phyloP scores from a whole-genome alignment of 1,140 invertebrate species.

The Coenobita brevimanus region DNA sequence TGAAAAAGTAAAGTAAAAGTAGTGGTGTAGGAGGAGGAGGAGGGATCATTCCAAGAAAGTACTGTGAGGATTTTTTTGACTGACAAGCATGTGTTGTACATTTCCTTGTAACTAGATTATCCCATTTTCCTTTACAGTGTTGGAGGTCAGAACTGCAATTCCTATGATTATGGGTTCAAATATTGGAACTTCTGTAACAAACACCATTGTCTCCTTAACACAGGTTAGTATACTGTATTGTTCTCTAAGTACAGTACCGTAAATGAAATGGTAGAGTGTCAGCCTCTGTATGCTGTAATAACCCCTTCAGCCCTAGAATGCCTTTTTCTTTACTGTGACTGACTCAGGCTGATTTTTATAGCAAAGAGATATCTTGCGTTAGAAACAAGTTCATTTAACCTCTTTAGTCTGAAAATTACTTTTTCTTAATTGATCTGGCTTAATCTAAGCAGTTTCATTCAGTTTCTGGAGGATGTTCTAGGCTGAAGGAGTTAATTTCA shows the following conservation, averaged over 20 bases:
- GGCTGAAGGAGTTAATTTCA: no score
- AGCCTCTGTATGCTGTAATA: background rate
- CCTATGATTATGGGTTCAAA: constrained; percentile 80
- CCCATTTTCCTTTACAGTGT: constrained; percentile 72
- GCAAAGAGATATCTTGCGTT: no score
- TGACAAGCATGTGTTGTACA: no score
- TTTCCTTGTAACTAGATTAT: background rate
- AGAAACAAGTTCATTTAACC: no score
- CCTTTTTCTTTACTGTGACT: no score
- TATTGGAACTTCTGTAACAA: constrained; percentile 79
- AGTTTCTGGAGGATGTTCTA: no score
- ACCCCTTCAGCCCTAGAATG: no score
- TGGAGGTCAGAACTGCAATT: constrained; percentile 76
- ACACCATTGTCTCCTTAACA: constrained; percentile 78
- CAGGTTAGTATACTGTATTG: constrained; percentile 71
- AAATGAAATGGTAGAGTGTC: background rate
- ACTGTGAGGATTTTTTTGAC: no score
- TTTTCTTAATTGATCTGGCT: no score
- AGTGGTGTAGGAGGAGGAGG: constrained; percentile 12
- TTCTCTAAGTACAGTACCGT: constrained; percentile 60
- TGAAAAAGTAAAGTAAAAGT: constrained; percentile 24
- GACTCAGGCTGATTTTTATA: no score
- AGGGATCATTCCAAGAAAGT: background rate
- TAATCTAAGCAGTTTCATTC: no score
- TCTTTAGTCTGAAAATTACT: no score